Percentiles rank a stretch among this genome's conserved stretches.
These are phyloP conservation scores for Monochamus alternatus DNA, from an alignment of 2,888 invertebrate species.

Conservation along the genomic window DNA sequence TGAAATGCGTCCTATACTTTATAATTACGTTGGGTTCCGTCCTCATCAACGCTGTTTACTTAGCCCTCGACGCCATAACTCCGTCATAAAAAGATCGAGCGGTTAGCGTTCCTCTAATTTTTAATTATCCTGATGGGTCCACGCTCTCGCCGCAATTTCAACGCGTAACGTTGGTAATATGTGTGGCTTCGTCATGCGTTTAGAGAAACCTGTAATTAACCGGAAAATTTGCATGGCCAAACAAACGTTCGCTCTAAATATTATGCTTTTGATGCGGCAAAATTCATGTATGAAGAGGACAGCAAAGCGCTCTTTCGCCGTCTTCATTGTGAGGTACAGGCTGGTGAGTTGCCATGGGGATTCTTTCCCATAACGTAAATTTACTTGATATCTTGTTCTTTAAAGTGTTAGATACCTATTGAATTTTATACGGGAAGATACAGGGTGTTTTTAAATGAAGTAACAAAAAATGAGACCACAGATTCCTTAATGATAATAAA, in stretches of 20 bases:
- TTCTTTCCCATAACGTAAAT: neutral
- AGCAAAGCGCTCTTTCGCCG: neutral
- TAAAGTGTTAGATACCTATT: no score
- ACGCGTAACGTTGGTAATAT: neutral
- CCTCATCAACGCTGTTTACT: slow-evolving; percentile 12
- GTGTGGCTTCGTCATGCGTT: neutral
- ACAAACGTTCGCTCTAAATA: neutral
- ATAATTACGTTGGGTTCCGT: slow-evolving; percentile 17
- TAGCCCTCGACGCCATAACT: neutral
- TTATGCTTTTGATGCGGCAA: neutral
- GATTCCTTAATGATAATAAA: no score
- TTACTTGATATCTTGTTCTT: no score
- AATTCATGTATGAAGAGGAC: neutral
- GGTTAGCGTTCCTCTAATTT: slow-evolving; percentile 6
- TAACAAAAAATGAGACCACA: no score
- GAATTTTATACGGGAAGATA: no score
- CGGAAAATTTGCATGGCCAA: neutral
- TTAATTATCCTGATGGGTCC: slow-evolving; percentile 20
- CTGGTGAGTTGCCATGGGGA: neutral
- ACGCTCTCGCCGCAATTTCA: neutral
- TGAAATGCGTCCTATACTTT: slow-evolving; percentile 12
- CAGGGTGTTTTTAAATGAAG: no score
- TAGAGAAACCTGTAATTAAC: neutral
- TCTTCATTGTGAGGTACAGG: neutral
- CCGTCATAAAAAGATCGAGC: slow-evolving; percentile 15